phyloP scores from a whole-genome alignment of 2,113 vertebrate species.

The Paedocypris sp. region DNA sequence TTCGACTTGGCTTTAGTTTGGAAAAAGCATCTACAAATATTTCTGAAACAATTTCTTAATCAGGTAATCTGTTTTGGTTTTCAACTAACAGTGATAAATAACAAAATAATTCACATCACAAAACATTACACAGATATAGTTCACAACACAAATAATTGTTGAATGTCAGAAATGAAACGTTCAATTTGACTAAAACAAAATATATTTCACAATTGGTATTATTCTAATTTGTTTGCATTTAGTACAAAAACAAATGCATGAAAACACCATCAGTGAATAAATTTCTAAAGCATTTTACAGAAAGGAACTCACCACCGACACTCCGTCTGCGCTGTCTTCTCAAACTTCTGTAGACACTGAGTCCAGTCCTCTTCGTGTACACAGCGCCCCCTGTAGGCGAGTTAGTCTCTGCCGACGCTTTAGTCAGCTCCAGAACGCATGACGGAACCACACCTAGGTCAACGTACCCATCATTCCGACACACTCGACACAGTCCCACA shows the following conservation, averaged over 20 bases:
- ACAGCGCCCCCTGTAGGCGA: constrained; percentile 25
- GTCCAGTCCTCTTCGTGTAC: constrained; percentile 23
- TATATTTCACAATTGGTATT: too few relatives aligned
- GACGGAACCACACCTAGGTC: constrained; percentile 37
- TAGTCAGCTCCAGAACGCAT: constrained; percentile 7
- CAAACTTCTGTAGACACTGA: constrained; percentile 38
- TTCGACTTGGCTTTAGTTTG: constrained; percentile 37
- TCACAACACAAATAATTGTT: too few relatives aligned
- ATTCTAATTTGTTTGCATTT: too few relatives aligned
- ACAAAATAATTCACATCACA: too few relatives aligned
- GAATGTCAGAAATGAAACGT: too few relatives aligned
- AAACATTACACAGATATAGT: too few relatives aligned
- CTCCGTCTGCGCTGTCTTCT: constrained; percentile 36
- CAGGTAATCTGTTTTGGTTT: not conserved
- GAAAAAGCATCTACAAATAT: constrained; percentile 42
- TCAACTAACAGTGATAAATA: not conserved
- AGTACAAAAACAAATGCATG: too few relatives aligned
- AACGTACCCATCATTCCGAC: not conserved
- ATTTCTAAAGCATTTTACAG: not conserved
- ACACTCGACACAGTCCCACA: too few relatives aligned
- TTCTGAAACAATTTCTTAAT: constrained; percentile 24
- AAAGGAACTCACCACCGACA: constrained; percentile 36
- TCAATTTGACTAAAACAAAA: too few relatives aligned
- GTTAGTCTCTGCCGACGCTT: not conserved
- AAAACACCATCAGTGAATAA: not conserved